phyloP scores from a whole-genome alignment of 2,888 invertebrate species.

The Drosophila anceps region DNA sequence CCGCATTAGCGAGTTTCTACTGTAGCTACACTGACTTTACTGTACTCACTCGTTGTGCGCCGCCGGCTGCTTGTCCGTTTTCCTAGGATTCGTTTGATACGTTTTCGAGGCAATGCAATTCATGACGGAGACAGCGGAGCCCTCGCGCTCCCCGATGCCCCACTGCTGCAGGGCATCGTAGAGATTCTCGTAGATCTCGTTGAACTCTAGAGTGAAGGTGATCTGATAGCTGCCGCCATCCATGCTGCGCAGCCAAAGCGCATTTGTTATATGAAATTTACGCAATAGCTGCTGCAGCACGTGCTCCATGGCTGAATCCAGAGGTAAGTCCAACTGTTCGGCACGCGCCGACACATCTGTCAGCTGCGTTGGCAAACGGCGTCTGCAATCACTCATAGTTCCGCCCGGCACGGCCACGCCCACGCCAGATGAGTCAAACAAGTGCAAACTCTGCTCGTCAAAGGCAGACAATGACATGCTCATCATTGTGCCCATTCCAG shows the following conservation, averaged over 20 bases:
- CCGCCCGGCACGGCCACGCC: background rate
- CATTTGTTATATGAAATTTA: constrained; percentile 86
- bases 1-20: background rate
- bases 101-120: constrained; percentile 87
- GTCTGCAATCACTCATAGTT: background rate
- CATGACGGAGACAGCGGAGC: constrained; percentile 88
- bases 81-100: constrained; percentile 49
- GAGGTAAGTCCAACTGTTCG: constrained; percentile 57
- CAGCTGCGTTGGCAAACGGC: constrained; percentile 45
- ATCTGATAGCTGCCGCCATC: constrained; percentile 87
- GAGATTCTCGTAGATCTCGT: constrained; percentile 87
- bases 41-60: constrained; percentile 48
- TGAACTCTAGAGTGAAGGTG: constrained; percentile 87
- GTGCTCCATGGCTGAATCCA: constrained; percentile 82
- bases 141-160: constrained; percentile 87
- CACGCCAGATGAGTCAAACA: constrained; percentile 13
- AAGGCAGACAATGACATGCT: constrained; percentile 19
- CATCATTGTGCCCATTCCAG: constrained; percentile 2
- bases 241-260: constrained; percentile 87
- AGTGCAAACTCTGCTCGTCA: constrained; percentile 17
- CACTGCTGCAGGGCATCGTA: constrained; percentile 87
- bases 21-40: background rate
- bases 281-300: constrained; percentile 87
- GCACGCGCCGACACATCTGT: constrained; percentile 43
- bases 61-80: constrained; percentile 30